A percentile compares a stretch with the other conserved stretches of the same genome.
These are phyloP conservation scores for Cactoblastis cactorum DNA, from an alignment of 2,888 invertebrate species.

Conservation along the genomic window DNA sequence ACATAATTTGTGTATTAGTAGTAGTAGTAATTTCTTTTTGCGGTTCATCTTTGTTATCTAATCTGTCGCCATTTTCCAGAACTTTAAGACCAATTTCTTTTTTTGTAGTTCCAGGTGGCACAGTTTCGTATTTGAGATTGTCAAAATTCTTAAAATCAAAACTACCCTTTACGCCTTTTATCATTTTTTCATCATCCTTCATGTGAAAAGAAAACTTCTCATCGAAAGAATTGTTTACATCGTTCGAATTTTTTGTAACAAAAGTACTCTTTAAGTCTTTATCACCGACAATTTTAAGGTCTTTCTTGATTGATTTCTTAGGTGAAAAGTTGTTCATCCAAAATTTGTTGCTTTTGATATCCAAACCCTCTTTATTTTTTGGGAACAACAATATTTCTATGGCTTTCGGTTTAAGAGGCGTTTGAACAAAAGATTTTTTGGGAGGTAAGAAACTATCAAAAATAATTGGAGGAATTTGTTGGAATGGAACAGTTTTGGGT, in stretches of 20 bases:
- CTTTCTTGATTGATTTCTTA: slow-evolving; percentile 22
- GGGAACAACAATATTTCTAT: slow-evolving; percentile 62
- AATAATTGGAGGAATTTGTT: slow-evolving; percentile 37
- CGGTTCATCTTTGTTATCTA: slow-evolving; percentile 26
- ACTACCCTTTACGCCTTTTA: neutral
- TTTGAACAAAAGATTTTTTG: slow-evolving; percentile 26
- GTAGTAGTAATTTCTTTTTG: slow-evolving; percentile 18
- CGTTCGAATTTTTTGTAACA: slow-evolving; percentile 20
- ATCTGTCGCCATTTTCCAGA: slow-evolving; percentile 29
- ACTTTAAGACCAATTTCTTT: slow-evolving; percentile 41
- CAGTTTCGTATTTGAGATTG: slow-evolving; percentile 13
- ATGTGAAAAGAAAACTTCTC: neutral
- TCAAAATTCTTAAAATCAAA: neutral
- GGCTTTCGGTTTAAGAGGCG: slow-evolving; percentile 39
- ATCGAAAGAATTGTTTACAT: neutral
- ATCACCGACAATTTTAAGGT: slow-evolving; percentile 52
- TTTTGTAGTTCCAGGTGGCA: slow-evolving; percentile 33
- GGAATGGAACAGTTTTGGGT: slow-evolving; percentile 11
- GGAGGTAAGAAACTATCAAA: slow-evolving; percentile 37
- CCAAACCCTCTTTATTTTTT: slow-evolving; percentile 40
- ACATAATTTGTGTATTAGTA: slow-evolving; percentile 26
- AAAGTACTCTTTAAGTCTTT: slow-evolving; percentile 43
- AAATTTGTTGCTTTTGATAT: neutral
- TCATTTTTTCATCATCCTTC: neutral
- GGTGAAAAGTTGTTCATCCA: neutral